A percentile compares a stretch with the other conserved stretches of the same genome.
Conservation (phyloP, 2,888 invertebrate genomes). For the Caenorhabditis afra region DNA sequence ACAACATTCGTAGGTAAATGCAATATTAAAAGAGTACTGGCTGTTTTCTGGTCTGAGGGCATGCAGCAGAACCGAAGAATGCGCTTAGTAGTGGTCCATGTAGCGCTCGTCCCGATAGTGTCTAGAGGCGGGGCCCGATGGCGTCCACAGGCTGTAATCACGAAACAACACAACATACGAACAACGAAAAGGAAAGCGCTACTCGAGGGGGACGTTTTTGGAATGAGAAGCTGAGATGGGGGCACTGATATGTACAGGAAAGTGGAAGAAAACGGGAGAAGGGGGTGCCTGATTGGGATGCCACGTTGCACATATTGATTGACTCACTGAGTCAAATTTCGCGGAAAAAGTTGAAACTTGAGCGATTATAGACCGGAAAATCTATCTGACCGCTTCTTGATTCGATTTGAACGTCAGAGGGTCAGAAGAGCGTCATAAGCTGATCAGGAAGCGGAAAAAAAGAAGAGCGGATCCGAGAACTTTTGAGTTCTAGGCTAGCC, state of each 20-base stretch:
- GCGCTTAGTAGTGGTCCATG: constrained; percentile 59
- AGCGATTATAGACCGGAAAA: too few species aligned
- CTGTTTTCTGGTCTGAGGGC: background rate
- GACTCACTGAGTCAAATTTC: background rate
- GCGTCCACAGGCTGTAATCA: constrained; percentile 57
- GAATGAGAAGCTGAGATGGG: background rate
- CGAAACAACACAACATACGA: constrained; percentile 34
- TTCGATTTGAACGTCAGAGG: too few species aligned
- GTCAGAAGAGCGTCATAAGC: too few species aligned
- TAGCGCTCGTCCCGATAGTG: constrained; percentile 44
- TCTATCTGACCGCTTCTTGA: too few species aligned
- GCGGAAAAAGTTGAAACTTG: too few species aligned
- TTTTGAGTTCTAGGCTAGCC: too few species aligned
- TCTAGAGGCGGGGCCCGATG: constrained; percentile 25
- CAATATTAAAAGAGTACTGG: too few species aligned
- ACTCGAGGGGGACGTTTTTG: background rate
- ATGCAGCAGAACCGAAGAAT: background rate
- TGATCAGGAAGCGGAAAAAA: too few species aligned
- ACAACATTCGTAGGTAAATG: background rate
- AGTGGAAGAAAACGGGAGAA: constrained; percentile 11
- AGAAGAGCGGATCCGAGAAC: too few species aligned
- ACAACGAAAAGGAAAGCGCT: constrained; percentile 8
- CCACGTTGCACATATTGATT: background rate
- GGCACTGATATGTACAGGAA: too few species aligned
- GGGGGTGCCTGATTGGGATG: constrained; percentile 1